Evolutionary conservation across 1,140 invertebrate genomes (phyloP).

Genomic region (Phortica variegata): DNA sequence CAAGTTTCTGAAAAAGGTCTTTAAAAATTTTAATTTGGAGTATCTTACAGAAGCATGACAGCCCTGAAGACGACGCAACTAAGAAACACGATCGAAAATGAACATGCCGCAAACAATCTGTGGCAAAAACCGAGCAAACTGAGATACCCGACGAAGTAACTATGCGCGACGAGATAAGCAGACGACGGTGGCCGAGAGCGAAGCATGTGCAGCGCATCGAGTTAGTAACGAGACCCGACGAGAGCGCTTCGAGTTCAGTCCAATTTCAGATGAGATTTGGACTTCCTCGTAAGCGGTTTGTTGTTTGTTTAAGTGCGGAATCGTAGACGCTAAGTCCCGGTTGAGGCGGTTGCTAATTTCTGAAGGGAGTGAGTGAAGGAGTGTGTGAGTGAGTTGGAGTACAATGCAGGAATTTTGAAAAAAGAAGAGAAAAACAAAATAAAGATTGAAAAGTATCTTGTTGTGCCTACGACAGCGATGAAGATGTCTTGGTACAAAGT

Average conservation of each 20-base stretch:
- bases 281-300: slow-evolving; percentile 54
- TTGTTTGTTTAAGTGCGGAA: slow-evolving; percentile 44
- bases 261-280: slow-evolving; percentile 50
- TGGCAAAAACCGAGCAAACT: slow-evolving; percentile 1
- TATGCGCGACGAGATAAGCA: slow-evolving; percentile 13
- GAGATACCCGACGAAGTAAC: slow-evolving; percentile 3
- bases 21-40: no score
- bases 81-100: slow-evolving; percentile 5
- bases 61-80: no score
- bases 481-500: slow-evolving; percentile 6
- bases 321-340: slow-evolving; percentile 9
- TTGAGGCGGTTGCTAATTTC: slow-evolving; percentile 5
- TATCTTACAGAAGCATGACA: no score
- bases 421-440: slow-evolving; percentile 29
- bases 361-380: slow-evolving; percentile 21
- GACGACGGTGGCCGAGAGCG: slow-evolving; percentile 15
- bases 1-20: neutral
- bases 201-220: neutral
- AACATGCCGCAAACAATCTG: slow-evolving; percentile 7
- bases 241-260: slow-evolving; percentile 25
- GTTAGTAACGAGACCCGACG: slow-evolving; percentile 8
- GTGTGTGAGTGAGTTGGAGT: slow-evolving; percentile 12
- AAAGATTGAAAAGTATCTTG: slow-evolving; percentile 43
- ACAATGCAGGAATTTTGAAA: slow-evolving; percentile 8
- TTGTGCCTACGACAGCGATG: neutral